These are phyloP conservation scores for Tyrannus savana DNA, from an alignment of 2,113 vertebrate species.

Conservation along the genomic window DNA sequence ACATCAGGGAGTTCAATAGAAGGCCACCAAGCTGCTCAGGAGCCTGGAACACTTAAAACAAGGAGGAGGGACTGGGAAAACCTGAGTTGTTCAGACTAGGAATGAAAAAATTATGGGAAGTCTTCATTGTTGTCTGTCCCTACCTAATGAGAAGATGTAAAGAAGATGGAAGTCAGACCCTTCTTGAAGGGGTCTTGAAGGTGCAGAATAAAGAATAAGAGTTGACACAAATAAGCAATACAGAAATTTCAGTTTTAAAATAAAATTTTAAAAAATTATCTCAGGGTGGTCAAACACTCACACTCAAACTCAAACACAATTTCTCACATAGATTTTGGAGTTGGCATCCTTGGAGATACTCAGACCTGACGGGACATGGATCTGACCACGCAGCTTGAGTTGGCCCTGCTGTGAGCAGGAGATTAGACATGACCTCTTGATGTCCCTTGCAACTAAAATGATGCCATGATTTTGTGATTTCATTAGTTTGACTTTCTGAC, in stretches of 20 bases:
- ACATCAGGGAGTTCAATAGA: background rate
- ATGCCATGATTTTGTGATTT: background rate
- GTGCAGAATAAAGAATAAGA: background rate
- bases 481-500: background rate
- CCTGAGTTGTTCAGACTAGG: background rate
- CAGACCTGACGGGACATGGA: background rate
- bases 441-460: background rate
- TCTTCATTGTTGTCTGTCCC: background rate
- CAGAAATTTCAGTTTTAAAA: background rate
- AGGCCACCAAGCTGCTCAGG: background rate
- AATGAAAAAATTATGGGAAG: background rate
- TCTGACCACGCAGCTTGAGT: background rate
- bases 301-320: background rate
- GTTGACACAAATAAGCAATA: background rate
- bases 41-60: background rate
- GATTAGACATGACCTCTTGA: background rate
- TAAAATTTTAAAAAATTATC: background rate
- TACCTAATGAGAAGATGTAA: background rate
- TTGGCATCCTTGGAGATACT: background rate
- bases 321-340: background rate
- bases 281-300: background rate
- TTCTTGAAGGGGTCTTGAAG: background rate
- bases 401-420: background rate
- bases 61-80: background rate
- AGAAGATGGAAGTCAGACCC: background rate